A percentile compares a stretch with the other conserved stretches of the same genome.
phyloP scores from a whole-genome alignment of 2,888 invertebrate species.

The Phymatocera aterrima region DNA sequence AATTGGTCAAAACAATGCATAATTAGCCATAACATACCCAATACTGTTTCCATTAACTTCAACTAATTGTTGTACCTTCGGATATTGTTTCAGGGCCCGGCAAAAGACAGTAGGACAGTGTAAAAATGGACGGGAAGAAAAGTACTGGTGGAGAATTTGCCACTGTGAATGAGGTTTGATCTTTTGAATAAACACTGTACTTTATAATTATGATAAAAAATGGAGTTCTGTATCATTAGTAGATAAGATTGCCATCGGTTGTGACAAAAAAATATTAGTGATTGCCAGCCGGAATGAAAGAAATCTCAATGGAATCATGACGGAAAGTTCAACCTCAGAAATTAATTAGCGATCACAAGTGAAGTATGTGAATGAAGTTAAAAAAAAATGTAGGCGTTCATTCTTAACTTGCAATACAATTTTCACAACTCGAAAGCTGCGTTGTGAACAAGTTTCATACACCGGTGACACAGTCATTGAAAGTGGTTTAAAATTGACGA shows the following conservation, averaged over 20 bases:
- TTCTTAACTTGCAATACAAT: background rate
- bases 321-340: background rate
- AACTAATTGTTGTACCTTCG: too few relatives aligned
- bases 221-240: background rate
- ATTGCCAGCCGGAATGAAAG: background rate
- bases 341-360: background rate
- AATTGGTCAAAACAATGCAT: background rate
- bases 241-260: background rate
- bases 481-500: background rate
- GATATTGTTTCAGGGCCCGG: slow-evolving; percentile 1
- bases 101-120: background rate
- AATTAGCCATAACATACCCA: slow-evolving; percentile 1
- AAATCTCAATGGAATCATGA: background rate
- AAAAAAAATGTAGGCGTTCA: background rate
- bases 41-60: too few relatives aligned
- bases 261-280: background rate
- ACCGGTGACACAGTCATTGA: background rate
- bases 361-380: too few relatives aligned
- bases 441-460: background rate
- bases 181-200: background rate
- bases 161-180: background rate
- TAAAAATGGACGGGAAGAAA: slow-evolving; percentile 5
- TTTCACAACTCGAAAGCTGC: background rate
- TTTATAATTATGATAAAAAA: background rate
- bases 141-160: background rate